Evolutionary conservation across 2,113 vertebrate genomes (phyloP).

Genomic region (Thymallus thymallus): DNA sequence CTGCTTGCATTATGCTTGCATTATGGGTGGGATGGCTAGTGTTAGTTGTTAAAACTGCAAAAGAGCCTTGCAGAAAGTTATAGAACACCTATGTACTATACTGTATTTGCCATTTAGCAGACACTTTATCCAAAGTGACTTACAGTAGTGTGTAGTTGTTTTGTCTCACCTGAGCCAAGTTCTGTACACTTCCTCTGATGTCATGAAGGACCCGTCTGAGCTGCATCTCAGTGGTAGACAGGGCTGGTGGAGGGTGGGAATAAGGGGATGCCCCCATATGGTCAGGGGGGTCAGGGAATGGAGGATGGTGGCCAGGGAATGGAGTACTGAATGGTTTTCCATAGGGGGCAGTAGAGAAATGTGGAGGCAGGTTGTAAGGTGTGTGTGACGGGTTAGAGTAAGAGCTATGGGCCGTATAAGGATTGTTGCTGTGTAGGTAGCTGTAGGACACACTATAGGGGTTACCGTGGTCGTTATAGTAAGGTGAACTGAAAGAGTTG

Average conservation of each 20-base stretch:
- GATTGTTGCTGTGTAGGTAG: neutral
- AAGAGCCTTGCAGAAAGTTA: too few relatives aligned
- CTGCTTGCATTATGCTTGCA: too few relatives aligned
- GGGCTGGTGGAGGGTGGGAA: slow-evolving; percentile 6
- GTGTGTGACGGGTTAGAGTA: neutral
- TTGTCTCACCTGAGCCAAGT: slow-evolving; percentile 83
- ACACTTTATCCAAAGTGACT: too few relatives aligned
- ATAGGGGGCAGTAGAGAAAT: too few relatives aligned
- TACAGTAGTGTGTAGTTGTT: too few relatives aligned
- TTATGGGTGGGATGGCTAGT: too few relatives aligned
- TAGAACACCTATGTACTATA: too few relatives aligned
- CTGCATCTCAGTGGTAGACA: slow-evolving; percentile 89
- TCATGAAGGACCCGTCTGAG: slow-evolving; percentile 90
- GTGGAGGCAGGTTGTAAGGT: neutral
- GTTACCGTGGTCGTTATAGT: neutral
- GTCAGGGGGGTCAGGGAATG: neutral
- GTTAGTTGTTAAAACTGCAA: too few relatives aligned
- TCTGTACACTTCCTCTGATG: slow-evolving; percentile 88
- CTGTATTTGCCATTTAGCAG: too few relatives aligned
- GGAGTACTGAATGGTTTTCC: neutral
- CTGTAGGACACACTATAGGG: neutral
- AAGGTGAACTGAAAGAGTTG: neutral
- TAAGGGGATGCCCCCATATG: neutral
- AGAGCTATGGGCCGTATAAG: neutral
- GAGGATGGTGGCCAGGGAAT: neutral